Evolutionary conservation across 2,113 vertebrate genomes (phyloP), one percentile per base, ranked within the genome.

Genomic region (Neodon shergylaensis): DNA sequence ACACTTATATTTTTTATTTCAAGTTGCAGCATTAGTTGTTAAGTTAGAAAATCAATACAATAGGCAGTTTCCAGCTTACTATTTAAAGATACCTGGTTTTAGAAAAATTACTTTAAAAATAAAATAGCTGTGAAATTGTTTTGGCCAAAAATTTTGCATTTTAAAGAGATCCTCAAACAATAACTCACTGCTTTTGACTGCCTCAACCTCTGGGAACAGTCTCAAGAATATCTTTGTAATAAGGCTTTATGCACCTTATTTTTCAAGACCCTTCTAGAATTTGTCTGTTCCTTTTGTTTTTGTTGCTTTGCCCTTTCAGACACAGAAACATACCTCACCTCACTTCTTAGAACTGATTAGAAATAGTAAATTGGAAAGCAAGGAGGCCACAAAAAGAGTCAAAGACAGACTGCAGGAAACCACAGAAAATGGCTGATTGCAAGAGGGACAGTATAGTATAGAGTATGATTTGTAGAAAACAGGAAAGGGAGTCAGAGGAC

Each of bases 81-180:
- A 88, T 88, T 66, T 77, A 85, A 95, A 94, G 78, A 31, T 47
- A 54, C 1, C 21, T 0, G 5, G 58, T 88, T 94, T 96, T 95
- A 94, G 65, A 92, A 83, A 73, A 84, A 88, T 92, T 95, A n/a
- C 86, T 95, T 95, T 76, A 63, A 88, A 93, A 94, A 90, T 82
- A 79, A 49, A 95, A 90, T 94, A 91, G 31, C 31, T 70, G 21
- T 77, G n/a, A 85, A 88, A 87, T 42, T 7, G 28, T 21, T 86
- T 79, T 78, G 54, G 7, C 12, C n/a, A 63, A n/a, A 70, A 90
- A 65, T 28, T 73, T 74, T 79, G 39, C 17, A 49, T 76, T 95
- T 95, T 21, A 54, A 87, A 92, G 49, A 92, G 90, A 88, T 17
- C 31, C 24, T 10, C 33, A 52, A 91, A 49, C 42, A 79, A 8